Base-by-base conservation (phyloP, 2,888 invertebrate species). In the Villa cingulata region DNA sequence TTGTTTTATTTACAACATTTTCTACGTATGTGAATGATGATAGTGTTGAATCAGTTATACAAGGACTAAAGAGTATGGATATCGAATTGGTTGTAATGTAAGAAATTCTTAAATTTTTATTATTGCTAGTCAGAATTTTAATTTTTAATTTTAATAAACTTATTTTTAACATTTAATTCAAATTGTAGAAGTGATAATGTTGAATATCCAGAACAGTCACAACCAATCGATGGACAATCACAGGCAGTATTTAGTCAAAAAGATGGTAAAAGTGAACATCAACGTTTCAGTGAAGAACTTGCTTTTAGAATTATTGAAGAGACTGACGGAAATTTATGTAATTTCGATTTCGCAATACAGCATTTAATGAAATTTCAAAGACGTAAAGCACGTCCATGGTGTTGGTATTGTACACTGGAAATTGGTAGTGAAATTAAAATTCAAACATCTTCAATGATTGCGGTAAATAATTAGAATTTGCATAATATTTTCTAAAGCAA, bases 1-100 rank as follows among this genome's bases (percentile, higher is more conserved):
- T 85, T 43, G 72, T 83, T 36, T 62, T 85, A 19, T 74, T 84
- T 59, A 78, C 80, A 1, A 78, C 83, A 58, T 77, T 84, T 47
- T 70, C 70, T 39, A 71, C 72, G 1, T 59, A 62, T 17, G 65
- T 72, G 41, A 71, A 71, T 45, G 65, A 70, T 19, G 72, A 74
- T 49, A 66, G 75, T 47, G 57, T 75, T 38, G 71, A 75, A 48
- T 58, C 72, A 63, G 71, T 76, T 14, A 63, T 79, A 19, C 62
- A 71, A 40, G 74, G 75, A 29, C 66, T 82, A 17, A 72, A 77
- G 54, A 70, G 73, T 43, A 68, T 72, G 4, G 66, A 71, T 14
- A 73, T 76, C 54, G 76, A 79, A 58, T 64, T 84, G 15, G 76
- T 78, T 60, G 73, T 81, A 12, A 77, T 83, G 73, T 81, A 73